phyloP scores from a whole-genome alignment of 2,888 invertebrate species.

The Eupithecia inturbata region DNA sequence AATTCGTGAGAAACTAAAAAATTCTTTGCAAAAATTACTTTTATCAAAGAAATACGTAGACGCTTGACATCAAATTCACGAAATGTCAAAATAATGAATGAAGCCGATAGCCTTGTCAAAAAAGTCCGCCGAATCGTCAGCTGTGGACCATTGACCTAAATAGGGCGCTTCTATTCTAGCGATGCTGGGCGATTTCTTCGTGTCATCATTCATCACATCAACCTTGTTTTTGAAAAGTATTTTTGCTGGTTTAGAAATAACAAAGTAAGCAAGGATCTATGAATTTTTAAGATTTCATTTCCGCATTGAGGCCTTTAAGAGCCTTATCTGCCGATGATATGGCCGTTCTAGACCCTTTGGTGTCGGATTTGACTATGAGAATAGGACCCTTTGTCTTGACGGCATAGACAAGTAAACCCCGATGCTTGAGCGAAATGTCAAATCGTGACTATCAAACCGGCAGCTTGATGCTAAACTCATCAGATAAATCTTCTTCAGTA shows the following conservation, averaged over 20 bases:
- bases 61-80: conserved; percentile 83
- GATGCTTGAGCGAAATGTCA: conserved; percentile 1
- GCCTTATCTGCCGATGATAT: too few species aligned
- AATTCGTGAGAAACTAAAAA: conserved; percentile 61
- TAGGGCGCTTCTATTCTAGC: conserved; percentile 23
- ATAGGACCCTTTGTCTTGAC: background rate
- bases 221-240: background rate
- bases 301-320: background rate
- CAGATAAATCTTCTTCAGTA: background rate
- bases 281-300: background rate
- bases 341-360: background rate
- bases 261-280: background rate
- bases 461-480: conserved; percentile 10
- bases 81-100: conserved; percentile 85
- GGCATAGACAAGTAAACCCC: conserved; percentile 4
- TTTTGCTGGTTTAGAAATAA: background rate
- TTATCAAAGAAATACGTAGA: conserved; percentile 81
- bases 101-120: conserved; percentile 82
- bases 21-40: conserved; percentile 69
- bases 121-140: conserved; percentile 80
- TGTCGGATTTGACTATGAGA: background rate
- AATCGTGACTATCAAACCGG: background rate
- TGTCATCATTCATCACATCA: background rate
- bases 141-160: conserved; percentile 65
- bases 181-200: background rate